Conservation (phyloP, 2,888 invertebrate species). For the Drosophila paracracens region DNA sequence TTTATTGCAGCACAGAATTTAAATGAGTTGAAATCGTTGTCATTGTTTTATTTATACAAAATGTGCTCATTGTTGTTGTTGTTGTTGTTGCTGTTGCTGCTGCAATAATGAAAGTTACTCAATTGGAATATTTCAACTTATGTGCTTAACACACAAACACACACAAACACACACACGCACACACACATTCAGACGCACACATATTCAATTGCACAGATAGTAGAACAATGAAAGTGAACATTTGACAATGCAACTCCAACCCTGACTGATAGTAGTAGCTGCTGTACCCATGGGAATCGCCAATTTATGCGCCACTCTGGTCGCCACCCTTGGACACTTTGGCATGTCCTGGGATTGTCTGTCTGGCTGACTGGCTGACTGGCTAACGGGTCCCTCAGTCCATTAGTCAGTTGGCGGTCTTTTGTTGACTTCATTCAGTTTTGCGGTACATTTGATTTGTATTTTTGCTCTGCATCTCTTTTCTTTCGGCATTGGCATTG, state of each 20-base stretch:
- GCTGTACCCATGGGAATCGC: constrained; percentile 71
- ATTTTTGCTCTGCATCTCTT: constrained; percentile 54
- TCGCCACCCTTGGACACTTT: constrained; percentile 28
- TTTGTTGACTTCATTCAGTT: constrained; percentile 78
- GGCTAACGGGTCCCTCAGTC: constrained; percentile 41
- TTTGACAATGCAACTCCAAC: constrained; percentile 65
- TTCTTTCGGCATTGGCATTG: constrained; percentile 45
- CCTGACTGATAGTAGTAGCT: constrained; percentile 9
- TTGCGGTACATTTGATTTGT: constrained; percentile 80
- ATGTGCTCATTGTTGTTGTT: constrained; percentile 57
- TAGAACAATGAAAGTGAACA: constrained; percentile 70
- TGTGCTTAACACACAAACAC: constrained; percentile 68
- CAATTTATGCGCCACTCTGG: constrained; percentile 75
- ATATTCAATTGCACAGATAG: constrained; percentile 20
- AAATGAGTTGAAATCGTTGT: constrained; percentile 76
- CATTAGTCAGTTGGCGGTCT: constrained; percentile 64
- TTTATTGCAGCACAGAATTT: constrained; percentile 75
- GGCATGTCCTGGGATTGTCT: constrained; percentile 40
- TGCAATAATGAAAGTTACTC: constrained; percentile 79
- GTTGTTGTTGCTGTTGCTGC: constrained; percentile 55
- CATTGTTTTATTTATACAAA: constrained; percentile 76
- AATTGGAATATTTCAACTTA: constrained; percentile 82
- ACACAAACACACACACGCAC: background rate
- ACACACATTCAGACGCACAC: constrained; percentile 20
- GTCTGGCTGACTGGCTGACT: constrained; percentile 11